Evolutionary conservation across 1,140 invertebrate species (phyloP).

Genomic region (Tetranychus urticae): DNA sequence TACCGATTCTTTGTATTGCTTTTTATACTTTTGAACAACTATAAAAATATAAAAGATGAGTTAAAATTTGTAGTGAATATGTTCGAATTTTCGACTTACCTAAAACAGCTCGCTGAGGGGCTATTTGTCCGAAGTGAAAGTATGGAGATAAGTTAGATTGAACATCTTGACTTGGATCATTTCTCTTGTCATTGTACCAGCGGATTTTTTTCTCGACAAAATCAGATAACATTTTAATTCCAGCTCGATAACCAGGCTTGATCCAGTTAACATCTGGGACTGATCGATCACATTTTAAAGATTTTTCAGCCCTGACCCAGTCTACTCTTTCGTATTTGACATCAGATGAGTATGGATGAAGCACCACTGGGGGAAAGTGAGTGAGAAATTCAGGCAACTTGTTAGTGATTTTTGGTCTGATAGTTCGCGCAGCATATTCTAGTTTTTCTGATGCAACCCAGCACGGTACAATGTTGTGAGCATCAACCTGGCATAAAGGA

Average conservation of each 20-base stretch:
- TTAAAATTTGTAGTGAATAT: too few species aligned
- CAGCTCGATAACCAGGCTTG: constrained; percentile 42
- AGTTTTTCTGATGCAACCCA: constrained; percentile 65
- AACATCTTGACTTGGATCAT: constrained; percentile 47
- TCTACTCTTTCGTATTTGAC: constrained; percentile 27
- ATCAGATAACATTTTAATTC: constrained; percentile 35
- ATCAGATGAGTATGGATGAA: constrained; percentile 35
- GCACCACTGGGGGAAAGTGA: constrained; percentile 52
- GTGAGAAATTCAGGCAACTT: constrained; percentile 45
- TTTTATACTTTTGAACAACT: constrained; percentile 24
- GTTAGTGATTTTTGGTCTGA: constrained; percentile 58
- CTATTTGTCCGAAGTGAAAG: constrained; percentile 74
- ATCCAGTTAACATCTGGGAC: constrained; percentile 48
- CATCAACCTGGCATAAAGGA: constrained; percentile 60
- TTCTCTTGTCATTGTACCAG: constrained; percentile 42
- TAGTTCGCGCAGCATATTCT: constrained; percentile 63
- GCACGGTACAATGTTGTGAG: constrained; percentile 62
- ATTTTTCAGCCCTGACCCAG: constrained; percentile 38
- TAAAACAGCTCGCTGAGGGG: constrained; percentile 51
- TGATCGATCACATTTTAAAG: constrained; percentile 32
- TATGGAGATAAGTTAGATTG: constrained; percentile 66
- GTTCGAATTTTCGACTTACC: constrained; percentile 17
- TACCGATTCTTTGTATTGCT: constrained; percentile 37
- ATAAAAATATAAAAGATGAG: background rate
- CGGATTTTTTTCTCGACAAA: constrained; percentile 45